phyloP scores from a whole-genome alignment of 2,113 vertebrate species.

The Epinephelus fuscoguttatus region DNA sequence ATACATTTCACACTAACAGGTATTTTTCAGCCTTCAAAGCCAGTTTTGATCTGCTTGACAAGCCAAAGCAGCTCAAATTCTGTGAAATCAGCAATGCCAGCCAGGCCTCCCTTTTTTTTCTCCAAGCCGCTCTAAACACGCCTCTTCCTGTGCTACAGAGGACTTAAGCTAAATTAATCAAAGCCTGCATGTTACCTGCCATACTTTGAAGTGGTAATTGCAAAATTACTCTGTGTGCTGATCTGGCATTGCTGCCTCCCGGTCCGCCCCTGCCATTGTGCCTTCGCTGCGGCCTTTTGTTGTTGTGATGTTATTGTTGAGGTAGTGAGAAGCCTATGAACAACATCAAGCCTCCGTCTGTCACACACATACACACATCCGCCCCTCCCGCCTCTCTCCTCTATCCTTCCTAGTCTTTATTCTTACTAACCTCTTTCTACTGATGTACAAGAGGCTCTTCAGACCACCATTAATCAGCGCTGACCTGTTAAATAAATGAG shows the following conservation, averaged over 20 bases:
- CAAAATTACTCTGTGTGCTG: slow-evolving; percentile 80
- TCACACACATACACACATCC: slow-evolving; percentile 21
- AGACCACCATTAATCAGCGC: slow-evolving; percentile 66
- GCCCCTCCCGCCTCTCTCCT: slow-evolving; percentile 1
- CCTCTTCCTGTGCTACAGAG: slow-evolving; percentile 83
- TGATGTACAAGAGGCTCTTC: slow-evolving; percentile 54
- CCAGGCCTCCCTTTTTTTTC: slow-evolving; percentile 67
- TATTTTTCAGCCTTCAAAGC: slow-evolving; percentile 87
- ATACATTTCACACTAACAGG: slow-evolving; percentile 88
- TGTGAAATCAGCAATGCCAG: slow-evolving; percentile 87
- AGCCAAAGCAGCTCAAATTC: slow-evolving; percentile 85
- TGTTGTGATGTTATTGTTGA: slow-evolving; percentile 64
- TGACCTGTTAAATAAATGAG: slow-evolving; percentile 72
- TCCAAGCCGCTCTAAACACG: slow-evolving; percentile 75
- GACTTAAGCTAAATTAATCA: slow-evolving; percentile 88
- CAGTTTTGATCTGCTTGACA: slow-evolving; percentile 85
- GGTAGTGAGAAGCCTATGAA: slow-evolving; percentile 51
- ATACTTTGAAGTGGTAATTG: slow-evolving; percentile 86
- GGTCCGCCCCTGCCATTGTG: slow-evolving; percentile 62
- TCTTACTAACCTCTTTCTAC: slow-evolving; percentile 44
- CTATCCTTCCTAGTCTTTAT: slow-evolving; percentile 41
- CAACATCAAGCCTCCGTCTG: slow-evolving; percentile 43
- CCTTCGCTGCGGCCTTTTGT: slow-evolving; percentile 61
- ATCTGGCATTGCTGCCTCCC: slow-evolving; percentile 74
- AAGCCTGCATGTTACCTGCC: slow-evolving; percentile 81